Evolutionary conservation across 2,888 invertebrate genomes (phyloP), one percentile per base, ranked within the genome.

Genomic region (Spodoptera littoralis): DNA sequence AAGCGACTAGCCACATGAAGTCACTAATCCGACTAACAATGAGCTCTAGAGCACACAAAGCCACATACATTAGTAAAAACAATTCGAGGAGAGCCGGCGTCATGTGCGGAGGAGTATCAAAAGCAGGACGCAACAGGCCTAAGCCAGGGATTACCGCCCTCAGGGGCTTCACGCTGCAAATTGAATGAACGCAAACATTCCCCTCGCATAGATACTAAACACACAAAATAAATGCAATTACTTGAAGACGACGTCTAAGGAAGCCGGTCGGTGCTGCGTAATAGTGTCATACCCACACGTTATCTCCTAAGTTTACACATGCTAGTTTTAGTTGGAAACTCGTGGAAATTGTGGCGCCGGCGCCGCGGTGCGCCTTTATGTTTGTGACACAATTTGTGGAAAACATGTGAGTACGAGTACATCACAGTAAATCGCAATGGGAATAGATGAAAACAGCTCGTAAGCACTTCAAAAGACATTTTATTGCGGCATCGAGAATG

Each of bases 91-190:
- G 68, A 67, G 59, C 30, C 51, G 47, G 51, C 46, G 67, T 73
- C 65, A 58, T 59, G 67, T 68, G 63, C 62, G 60, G 66, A 79
- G 72, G 68, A 88, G 82, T 87, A 86, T 84, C 84, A 87, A 86
- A 88, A 90, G 86, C 88, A 84, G 90, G 86, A 84, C 91, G 88
- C 90, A 88, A 90, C 90, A 92, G 85, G 86, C 91, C 88, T 93
- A 90, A 92, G 92, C 90, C 81, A 71, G 72, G 90, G 92, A 92
- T 94, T 93, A 93, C 87, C 82, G 85, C 88, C 89, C 86, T 90
- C 85, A 84, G 87, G 89, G 94, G 93, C 93, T 93, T 94, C 93
- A 53, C 84, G 74, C 86, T 87, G 90, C 90, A 92, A 92, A 92
- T 92, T 89, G 90, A 92, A 92, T 92, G 92, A 93, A 86, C 87